A percentile compares a stretch with the other conserved stretches of the same genome.
Conservation (phyloP, 2,888 invertebrate species). For the Dastarcus helophoroides region DNA sequence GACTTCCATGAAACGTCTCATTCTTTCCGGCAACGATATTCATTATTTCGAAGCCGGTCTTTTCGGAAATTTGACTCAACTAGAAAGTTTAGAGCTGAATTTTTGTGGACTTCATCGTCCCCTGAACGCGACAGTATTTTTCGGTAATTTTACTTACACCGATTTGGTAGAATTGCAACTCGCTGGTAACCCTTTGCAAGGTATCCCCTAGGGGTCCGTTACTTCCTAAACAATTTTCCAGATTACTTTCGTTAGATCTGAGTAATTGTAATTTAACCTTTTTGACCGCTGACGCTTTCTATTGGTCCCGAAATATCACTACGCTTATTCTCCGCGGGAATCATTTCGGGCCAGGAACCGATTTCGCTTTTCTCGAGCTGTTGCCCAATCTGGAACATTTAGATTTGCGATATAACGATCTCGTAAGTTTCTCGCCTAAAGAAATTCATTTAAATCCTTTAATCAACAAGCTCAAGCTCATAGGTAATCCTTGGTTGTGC, state of each 20-base stretch:
- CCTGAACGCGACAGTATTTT: slow-evolving; percentile 53
- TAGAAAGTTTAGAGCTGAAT: slow-evolving; percentile 56
- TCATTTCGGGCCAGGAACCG: slow-evolving; percentile 39
- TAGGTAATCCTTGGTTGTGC: slow-evolving; percentile 59
- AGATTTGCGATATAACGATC: slow-evolving; percentile 52
- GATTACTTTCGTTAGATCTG: slow-evolving; percentile 51
- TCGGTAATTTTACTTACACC: slow-evolving; percentile 50
- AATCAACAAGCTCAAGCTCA: slow-evolving; percentile 48
- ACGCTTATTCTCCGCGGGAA: slow-evolving; percentile 50
- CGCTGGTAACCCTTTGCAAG: slow-evolving; percentile 53
- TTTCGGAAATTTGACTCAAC: slow-evolving; percentile 53
- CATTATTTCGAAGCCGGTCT: slow-evolving; percentile 54
- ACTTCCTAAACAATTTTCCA: slow-evolving; percentile 53
- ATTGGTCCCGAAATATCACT: slow-evolving; percentile 50
- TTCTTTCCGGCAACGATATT: slow-evolving; percentile 57
- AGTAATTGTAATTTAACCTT: slow-evolving; percentile 52
- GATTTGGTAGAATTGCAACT: slow-evolving; percentile 56
- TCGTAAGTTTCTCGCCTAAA: slow-evolving; percentile 47
- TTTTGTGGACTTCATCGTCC: slow-evolving; percentile 55
- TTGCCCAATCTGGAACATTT: slow-evolving; percentile 47
- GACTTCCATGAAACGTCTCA: slow-evolving; percentile 52
- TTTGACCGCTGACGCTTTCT: slow-evolving; percentile 49
- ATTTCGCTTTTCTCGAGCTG: slow-evolving; percentile 45
- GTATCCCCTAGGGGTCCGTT: slow-evolving; percentile 48
- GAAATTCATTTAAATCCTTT: slow-evolving; percentile 46